Evolutionary conservation across 2,113 vertebrate species (phyloP).

Genomic region (Callaeas wilsoni): DNA sequence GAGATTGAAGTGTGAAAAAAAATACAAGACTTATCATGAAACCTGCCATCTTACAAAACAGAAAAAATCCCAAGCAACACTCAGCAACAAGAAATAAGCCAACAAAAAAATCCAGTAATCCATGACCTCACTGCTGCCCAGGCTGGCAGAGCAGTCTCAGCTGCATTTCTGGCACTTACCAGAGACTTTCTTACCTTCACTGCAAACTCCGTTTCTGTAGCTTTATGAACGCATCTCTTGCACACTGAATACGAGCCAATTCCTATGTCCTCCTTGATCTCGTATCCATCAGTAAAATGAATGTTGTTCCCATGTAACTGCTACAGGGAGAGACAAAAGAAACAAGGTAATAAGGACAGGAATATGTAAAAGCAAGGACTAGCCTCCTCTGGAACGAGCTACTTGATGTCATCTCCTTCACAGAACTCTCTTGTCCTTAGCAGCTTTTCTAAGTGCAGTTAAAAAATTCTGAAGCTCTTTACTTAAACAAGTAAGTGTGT

Average conservation of each 20-base stretch:
- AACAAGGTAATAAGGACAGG: neutral
- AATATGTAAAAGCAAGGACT: neutral
- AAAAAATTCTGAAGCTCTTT: neutral
- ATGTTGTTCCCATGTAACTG: conserved; percentile 88
- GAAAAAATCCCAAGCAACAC: neutral
- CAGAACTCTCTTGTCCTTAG: neutral
- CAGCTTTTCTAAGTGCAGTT: neutral
- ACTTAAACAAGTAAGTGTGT: neutral
- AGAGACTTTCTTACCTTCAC: conserved; percentile 82
- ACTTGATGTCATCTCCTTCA: neutral
- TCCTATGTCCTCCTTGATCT: conserved; percentile 89
- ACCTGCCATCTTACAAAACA: neutral
- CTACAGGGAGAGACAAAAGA: conserved; percentile 61
- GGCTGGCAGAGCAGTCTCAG: neutral
- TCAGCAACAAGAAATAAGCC: neutral
- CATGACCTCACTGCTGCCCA: neutral
- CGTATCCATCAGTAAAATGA: conserved; percentile 89
- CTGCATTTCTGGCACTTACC: neutral
- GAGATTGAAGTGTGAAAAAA: neutral
- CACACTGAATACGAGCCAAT: conserved; percentile 84
- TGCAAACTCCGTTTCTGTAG: conserved; percentile 88
- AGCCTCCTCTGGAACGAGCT: neutral
- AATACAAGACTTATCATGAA: neutral
- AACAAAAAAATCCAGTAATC: neutral
- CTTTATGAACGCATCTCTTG: conserved; percentile 87